Conservation (phyloP, 2,113 vertebrate species). For the Lycocorax pyrrhopterus region DNA sequence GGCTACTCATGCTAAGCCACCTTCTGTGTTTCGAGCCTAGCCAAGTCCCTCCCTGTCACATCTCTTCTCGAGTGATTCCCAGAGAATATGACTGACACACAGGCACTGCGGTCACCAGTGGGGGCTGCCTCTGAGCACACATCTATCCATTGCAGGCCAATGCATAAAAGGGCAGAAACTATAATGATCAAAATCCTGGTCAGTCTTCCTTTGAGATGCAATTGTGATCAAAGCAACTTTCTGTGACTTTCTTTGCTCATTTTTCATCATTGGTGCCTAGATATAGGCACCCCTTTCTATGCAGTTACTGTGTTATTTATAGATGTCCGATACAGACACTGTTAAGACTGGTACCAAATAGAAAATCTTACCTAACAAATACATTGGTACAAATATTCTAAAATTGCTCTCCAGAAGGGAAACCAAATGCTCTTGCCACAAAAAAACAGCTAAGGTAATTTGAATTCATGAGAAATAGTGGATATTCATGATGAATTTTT, state of each 20-base stretch:
- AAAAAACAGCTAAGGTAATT: neutral
- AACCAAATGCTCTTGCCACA: neutral
- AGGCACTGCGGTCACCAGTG: neutral
- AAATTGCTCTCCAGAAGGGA: neutral
- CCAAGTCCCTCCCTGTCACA: neutral
- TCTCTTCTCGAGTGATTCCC: neutral
- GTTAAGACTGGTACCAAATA: neutral
- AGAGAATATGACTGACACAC: neutral
- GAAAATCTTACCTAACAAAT: neutral
- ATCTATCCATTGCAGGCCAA: neutral
- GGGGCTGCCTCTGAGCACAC: neutral
- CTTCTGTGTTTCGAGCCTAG: fast-evolving
- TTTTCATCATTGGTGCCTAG: neutral
- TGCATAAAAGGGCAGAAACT: neutral
- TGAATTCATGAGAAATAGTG: neutral
- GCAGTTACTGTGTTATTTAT: neutral
- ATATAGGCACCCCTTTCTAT: neutral
- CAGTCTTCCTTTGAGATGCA: neutral
- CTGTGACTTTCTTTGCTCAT: neutral
- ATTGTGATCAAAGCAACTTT: neutral
- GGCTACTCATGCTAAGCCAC: neutral
- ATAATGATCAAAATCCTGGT: neutral
- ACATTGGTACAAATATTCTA: neutral
- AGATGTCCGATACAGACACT: neutral
- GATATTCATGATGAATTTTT: neutral